phyloP scores from a whole-genome alignment of 1,140 invertebrate species.

The Drosophila orosa region DNA sequence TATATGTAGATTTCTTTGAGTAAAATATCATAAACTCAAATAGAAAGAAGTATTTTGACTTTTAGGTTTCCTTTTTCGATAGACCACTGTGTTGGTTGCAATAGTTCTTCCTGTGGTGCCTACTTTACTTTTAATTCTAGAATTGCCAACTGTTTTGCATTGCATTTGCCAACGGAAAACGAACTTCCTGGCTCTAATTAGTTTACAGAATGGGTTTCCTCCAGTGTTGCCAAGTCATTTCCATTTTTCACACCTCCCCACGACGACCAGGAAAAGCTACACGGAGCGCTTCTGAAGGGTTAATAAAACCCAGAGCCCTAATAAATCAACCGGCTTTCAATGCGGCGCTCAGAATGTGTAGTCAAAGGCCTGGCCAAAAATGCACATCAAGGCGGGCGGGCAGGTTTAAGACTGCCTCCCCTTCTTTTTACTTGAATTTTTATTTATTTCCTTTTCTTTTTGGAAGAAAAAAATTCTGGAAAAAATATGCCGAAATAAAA shows the following conservation, averaged over 20 bases:
- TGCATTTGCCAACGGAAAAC: slow-evolving; percentile 53
- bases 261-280: background rate
- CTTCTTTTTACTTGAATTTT: background rate
- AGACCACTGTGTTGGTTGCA: background rate
- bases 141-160: slow-evolving; percentile 24
- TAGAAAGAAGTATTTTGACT: no score
- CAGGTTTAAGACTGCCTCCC: background rate
- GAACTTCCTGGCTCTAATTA: slow-evolving; percentile 71
- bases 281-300: slow-evolving; percentile 9
- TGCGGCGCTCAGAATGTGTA: slow-evolving; percentile 36
- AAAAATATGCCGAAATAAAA: slow-evolving; percentile 73
- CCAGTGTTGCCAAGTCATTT: slow-evolving; percentile 5
- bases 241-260: slow-evolving; percentile 14
- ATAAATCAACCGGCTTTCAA: slow-evolving; percentile 42
- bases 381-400: background rate
- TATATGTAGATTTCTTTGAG: background rate
- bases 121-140: slow-evolving; percentile 14
- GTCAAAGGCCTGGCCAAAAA: slow-evolving; percentile 13
- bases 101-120: background rate
- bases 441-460: background rate
- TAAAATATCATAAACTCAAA: background rate
- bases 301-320: slow-evolving; percentile 24
- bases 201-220: slow-evolving; percentile 18
- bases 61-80: background rate
- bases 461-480: slow-evolving; percentile 35